These are phyloP conservation scores for Oscarella lobularis DNA, from an alignment of 37 sponge, comb jelly and placozoan species.

Conservation along the genomic window DNA sequence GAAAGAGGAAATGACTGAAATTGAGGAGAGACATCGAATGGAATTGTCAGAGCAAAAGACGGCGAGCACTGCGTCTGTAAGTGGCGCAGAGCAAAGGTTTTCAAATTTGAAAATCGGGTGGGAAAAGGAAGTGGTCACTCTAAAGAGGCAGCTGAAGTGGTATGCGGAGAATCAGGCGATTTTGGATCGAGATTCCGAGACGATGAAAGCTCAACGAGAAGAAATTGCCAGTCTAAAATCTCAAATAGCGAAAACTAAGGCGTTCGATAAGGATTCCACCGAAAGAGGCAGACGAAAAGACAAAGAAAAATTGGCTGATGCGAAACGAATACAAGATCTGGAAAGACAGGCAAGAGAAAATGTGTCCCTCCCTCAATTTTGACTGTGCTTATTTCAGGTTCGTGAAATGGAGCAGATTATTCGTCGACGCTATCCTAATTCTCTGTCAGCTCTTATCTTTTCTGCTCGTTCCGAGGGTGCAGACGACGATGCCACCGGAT, in stretches of 20 bases:
- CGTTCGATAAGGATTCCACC: not conserved
- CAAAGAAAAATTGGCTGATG: constrained; percentile 11
- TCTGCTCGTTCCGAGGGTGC: constrained; percentile 12
- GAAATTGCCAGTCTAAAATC: constrained; percentile 22
- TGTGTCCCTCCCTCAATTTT: too few species aligned
- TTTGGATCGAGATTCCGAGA: constrained; percentile 22
- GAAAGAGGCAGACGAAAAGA: not conserved
- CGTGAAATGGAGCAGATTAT: constrained; percentile 49
- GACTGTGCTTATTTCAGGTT: too few species aligned
- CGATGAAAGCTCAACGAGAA: constrained; percentile 18
- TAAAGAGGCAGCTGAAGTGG: constrained; percentile 26
- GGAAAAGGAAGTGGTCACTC: constrained; percentile 10
- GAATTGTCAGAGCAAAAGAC: not conserved
- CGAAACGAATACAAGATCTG: constrained; percentile 21
- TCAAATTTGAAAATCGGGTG: not conserved
- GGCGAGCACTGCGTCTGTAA: not conserved
- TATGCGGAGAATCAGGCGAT: constrained; percentile 20
- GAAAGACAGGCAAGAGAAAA: too few species aligned
- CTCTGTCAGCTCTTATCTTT: constrained; percentile 52
- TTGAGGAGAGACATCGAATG: not conserved
- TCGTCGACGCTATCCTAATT: constrained; percentile 50
- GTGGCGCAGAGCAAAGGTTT: too few species aligned
- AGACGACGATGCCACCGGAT: not conserved
- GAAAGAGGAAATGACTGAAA: not conserved
- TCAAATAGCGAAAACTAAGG: constrained; percentile 5